Evolutionary conservation across 2,113 vertebrate species (phyloP).

Genomic region (Apistogramma diplotaenia): DNA sequence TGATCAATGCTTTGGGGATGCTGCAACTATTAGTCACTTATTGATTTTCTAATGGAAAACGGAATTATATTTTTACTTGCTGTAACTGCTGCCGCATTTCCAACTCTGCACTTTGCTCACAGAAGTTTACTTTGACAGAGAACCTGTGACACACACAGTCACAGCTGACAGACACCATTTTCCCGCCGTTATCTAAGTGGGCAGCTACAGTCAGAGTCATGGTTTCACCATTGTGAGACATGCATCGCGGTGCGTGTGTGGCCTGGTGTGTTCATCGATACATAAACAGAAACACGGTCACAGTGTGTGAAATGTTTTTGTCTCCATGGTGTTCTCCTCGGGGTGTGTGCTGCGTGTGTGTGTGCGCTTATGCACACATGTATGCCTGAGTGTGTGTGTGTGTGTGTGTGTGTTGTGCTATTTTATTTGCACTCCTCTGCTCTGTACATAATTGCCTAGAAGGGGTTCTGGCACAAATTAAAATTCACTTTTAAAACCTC

Average conservation of each 20-base stretch:
- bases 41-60: background rate
- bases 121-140: background rate
- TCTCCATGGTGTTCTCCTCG: conserved; percentile 28
- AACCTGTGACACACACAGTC: background rate
- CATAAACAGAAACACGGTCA: too few relatives aligned
- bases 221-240: conserved; percentile 3
- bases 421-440: conserved; percentile 14
- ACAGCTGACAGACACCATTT: background rate
- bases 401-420: background rate
- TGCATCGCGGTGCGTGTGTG: too few relatives aligned
- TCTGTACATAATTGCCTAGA: conserved; percentile 43
- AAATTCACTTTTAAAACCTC: conserved; percentile 47
- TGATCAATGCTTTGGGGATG: background rate
- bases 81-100: background rate
- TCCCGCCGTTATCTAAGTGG: conserved; percentile 4
- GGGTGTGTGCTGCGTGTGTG: background rate
- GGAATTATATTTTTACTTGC: background rate
- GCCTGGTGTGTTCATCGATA: too few relatives aligned
- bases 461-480: conserved; percentile 44
- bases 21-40: background rate
- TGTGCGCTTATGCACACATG: background rate
- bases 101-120: background rate
- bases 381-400: background rate
- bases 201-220: background rate
- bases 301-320: too few relatives aligned